phyloP scores from a whole-genome alignment of 2,113 vertebrate genomes.

The Microcebus lehilahytsara region DNA sequence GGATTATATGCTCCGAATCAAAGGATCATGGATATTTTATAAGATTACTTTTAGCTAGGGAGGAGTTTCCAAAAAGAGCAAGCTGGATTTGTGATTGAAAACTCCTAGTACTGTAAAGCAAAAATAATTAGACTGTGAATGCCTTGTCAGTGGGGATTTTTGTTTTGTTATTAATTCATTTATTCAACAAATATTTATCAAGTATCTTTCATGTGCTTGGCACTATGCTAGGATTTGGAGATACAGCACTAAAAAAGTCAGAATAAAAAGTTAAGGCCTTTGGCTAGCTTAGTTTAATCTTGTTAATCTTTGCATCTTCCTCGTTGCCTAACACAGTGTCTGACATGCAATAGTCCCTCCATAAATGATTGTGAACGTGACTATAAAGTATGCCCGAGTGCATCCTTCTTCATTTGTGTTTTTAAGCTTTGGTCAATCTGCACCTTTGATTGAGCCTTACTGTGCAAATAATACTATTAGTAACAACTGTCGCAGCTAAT shows the following conservation, averaged over 20 bases:
- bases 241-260: neutral
- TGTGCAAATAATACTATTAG: constrained; percentile 1
- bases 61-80: neutral
- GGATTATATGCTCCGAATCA: neutral
- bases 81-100: constrained; percentile 38
- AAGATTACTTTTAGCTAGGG: constrained; percentile 11
- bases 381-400: neutral
- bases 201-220: neutral
- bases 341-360: neutral
- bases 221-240: neutral
- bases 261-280: neutral
- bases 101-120: neutral
- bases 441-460: neutral
- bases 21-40: constrained; percentile 5
- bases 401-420: neutral
- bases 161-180: constrained; percentile 22
- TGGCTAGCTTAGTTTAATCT: neutral
- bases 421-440: constrained; percentile 29
- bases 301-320: neutral
- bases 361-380: neutral
- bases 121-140: neutral
- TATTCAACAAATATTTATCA: neutral
- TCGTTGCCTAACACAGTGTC: neutral
- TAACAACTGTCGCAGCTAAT: constrained; percentile 22
- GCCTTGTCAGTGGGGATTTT: constrained; percentile 9